Evolutionary conservation across 2,888 invertebrate genomes (phyloP).

Genomic region (Pediacus dermestoides): DNA sequence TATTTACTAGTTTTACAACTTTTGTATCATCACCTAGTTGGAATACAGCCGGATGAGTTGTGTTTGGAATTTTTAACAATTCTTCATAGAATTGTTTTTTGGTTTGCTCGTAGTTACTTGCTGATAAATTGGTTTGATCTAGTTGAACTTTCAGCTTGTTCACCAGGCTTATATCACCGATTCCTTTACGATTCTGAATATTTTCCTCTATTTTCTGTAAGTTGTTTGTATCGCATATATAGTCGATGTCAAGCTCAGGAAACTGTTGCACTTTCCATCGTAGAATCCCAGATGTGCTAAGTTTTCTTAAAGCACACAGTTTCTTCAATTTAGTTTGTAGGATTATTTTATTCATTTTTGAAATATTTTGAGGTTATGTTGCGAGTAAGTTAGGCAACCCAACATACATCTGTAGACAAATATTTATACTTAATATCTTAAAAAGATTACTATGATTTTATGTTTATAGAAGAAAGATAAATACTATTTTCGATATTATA

Average conservation of each 20-base stretch:
- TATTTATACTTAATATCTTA: no score
- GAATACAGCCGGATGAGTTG: constrained; percentile 63
- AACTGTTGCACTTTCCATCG: not conserved
- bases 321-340: not conserved
- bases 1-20: constrained; percentile 56
- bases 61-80: constrained; percentile 70
- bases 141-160: constrained; percentile 50
- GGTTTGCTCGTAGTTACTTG: constrained; percentile 28
- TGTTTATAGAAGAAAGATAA: no score
- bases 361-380: not conserved
- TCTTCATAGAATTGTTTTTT: constrained; percentile 54
- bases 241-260: constrained; percentile 58
- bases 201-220: constrained; percentile 60
- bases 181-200: constrained; percentile 63
- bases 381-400: no score
- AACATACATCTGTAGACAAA: no score
- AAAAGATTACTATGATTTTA: no score
- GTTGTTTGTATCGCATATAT: constrained; percentile 61
- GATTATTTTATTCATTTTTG: constrained; percentile 1
- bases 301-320: not conserved
- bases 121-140: constrained; percentile 28
- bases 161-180: constrained; percentile 63
- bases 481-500: no score
- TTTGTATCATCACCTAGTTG: constrained; percentile 59
- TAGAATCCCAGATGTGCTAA: not conserved